These are phyloP conservation scores for Thrips palmi DNA, from an alignment of 1,140 invertebrate genomes.

Conservation along the genomic window DNA sequence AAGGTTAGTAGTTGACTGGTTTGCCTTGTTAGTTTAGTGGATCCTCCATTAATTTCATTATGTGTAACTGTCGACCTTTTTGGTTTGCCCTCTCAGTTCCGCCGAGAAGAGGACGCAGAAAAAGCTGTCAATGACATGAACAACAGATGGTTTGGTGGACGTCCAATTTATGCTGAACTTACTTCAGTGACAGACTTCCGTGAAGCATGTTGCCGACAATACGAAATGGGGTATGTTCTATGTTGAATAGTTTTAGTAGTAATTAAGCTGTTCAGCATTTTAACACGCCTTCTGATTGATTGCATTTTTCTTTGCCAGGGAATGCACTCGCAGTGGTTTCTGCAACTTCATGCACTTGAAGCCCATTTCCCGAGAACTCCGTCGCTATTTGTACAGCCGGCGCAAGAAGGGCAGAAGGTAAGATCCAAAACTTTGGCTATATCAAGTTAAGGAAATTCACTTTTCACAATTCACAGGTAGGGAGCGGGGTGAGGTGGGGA, in stretches of 20 bases:
- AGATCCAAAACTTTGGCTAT: conserved; percentile 1
- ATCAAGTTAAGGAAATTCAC: background rate
- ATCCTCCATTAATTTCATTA: background rate
- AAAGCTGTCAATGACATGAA: conserved; percentile 91
- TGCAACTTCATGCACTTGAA: conserved; percentile 99
- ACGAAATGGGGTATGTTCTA: conserved; percentile 79
- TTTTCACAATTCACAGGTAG: background rate
- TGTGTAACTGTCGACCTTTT: background rate
- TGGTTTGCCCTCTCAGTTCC: conserved; percentile 43
- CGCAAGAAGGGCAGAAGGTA: conserved; percentile 19
- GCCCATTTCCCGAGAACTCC: conserved; percentile 83
- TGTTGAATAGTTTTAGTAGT: too few relatives aligned
- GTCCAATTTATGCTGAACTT: conserved; percentile 94
- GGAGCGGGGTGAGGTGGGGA: background rate
- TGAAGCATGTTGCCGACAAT: conserved; percentile 97
- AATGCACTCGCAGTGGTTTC: conserved; percentile 94
- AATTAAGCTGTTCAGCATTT: conserved; percentile 4
- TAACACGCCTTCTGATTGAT: conserved; percentile 7
- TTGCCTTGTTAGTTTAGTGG: background rate
- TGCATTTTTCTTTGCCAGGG: conserved; percentile 30
- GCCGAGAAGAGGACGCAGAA: conserved; percentile 96
- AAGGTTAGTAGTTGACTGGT: conserved; percentile 40
- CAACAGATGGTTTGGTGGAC: conserved; percentile 96
- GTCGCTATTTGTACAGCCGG: conserved; percentile 57
- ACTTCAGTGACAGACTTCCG: conserved; percentile 98